Percentiles rank a stretch among this genome's conserved stretches.
These are phyloP conservation scores for Peromyscus eremicus DNA, from an alignment of 2,797 vertebrate species.

Conservation along the genomic window DNA sequence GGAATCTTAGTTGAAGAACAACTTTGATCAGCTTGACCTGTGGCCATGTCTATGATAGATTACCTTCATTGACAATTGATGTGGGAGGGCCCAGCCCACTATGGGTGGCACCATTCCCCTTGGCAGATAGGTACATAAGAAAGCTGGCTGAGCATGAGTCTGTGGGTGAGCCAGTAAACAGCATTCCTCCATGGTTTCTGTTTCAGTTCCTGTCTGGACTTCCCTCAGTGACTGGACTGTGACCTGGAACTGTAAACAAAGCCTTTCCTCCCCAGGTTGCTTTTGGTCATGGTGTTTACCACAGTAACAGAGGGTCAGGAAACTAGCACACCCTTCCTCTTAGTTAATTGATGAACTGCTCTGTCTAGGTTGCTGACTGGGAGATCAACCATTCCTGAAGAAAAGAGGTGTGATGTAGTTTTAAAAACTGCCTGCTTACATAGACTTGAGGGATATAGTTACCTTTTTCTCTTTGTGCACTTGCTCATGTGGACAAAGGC, in stretches of 20 bases:
- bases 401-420: neutral
- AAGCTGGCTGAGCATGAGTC: neutral
- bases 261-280: neutral
- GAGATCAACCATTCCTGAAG: neutral
- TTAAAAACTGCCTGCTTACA: neutral
- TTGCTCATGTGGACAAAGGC: neutral
- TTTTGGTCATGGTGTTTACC: neutral
- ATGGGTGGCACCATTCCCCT: neutral
- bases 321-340: neutral
- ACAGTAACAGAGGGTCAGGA: neutral
- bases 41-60: neutral
- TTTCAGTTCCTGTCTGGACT: neutral
- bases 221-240: neutral
- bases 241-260: neutral
- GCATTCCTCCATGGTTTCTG: neutral
- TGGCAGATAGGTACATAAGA: neutral
- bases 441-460: neutral
- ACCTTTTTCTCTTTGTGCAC: constrained; percentile 2
- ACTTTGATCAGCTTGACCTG: neutral
- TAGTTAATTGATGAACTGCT: neutral
- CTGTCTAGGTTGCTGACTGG: neutral
- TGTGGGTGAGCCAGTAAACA: neutral
- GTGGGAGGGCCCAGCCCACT: neutral
- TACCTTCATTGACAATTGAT: neutral
- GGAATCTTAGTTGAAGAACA: neutral